These are phyloP conservation scores for Anaspis maculata DNA, from an alignment of 2,888 invertebrate genomes.

Conservation along the genomic window DNA sequence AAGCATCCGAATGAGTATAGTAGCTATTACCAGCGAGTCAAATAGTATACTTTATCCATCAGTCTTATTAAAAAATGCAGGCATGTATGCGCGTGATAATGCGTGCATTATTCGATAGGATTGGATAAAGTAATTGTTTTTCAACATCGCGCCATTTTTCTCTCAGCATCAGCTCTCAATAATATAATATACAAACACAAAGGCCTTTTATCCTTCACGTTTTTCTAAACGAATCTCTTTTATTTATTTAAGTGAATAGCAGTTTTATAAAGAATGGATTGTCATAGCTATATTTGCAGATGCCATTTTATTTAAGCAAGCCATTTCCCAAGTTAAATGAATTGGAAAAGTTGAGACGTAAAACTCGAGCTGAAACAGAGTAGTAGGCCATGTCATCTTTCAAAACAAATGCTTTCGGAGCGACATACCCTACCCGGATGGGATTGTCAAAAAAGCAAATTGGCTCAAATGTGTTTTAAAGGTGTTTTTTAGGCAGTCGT, in stretches of 20 bases:
- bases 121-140: too few species aligned
- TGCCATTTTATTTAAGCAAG: conserved; percentile 19
- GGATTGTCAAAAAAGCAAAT: conserved; percentile 21
- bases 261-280: conserved; percentile 16
- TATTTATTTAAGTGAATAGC: conserved; percentile 13
- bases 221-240: conserved; percentile 9
- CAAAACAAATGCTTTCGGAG: conserved; percentile 20
- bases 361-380: conserved; percentile 17
- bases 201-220: too few species aligned
- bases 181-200: too few species aligned
- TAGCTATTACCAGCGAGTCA: too few species aligned
- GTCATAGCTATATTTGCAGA: conserved; percentile 19
- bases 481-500: conserved; percentile 15
- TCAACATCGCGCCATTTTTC: too few species aligned
- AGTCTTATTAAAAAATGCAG: too few species aligned
- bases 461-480: conserved; percentile 19
- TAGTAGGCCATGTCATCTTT: conserved; percentile 20
- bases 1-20: too few species aligned
- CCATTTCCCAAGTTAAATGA: conserved; percentile 24
- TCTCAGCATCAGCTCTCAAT: too few species aligned
- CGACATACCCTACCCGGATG: conserved; percentile 15
- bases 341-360: conserved; percentile 24
- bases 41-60: too few species aligned
- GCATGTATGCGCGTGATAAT: too few species aligned
- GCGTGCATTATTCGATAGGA: too few species aligned